These are phyloP conservation scores for Holcopasites calliopsidis DNA, from an alignment of 1,140 invertebrate genomes.

Conservation along the genomic window DNA sequence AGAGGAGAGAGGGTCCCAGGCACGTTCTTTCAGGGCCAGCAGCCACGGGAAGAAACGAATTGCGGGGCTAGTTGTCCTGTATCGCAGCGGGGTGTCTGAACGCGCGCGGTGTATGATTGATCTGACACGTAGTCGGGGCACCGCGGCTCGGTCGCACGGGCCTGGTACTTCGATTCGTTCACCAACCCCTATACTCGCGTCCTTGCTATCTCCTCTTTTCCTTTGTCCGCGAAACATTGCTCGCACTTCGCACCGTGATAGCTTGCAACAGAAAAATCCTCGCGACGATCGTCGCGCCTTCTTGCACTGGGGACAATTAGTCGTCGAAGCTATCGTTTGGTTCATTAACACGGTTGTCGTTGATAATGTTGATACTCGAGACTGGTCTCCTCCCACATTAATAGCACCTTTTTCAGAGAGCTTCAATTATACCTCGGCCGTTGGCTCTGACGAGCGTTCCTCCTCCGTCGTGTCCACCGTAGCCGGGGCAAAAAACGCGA, in stretches of 20 bases:
- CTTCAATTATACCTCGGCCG: not conserved
- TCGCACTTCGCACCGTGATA: not conserved
- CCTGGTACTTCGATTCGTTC: constrained; percentile 41
- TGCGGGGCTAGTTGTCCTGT: constrained; percentile 67
- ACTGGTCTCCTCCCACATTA: constrained; percentile 18
- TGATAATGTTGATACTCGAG: constrained; percentile 1
- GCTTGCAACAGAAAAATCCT: not conserved
- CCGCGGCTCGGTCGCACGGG: constrained; percentile 46
- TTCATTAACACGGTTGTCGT: constrained; percentile 5
- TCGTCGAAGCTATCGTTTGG: not conserved
- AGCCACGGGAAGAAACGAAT: constrained; percentile 55
- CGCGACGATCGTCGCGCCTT: not conserved
- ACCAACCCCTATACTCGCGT: not conserved
- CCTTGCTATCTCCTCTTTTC: not conserved
- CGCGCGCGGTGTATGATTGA: constrained; percentile 66
- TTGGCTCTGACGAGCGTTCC: not conserved
- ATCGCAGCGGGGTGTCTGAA: constrained; percentile 61
- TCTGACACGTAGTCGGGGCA: constrained; percentile 64
- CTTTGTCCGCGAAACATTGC: not conserved
- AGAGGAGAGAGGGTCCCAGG: constrained; percentile 19
- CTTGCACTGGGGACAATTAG: not conserved
- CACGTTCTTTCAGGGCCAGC: constrained; percentile 48
- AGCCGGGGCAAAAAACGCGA: constrained; percentile 13
- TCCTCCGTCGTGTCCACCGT: not conserved
- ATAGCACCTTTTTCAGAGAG: not conserved